Base-by-base conservation (phyloP, 2,797 vertebrate species). In the Synaphobranchus kaupii region DNA sequence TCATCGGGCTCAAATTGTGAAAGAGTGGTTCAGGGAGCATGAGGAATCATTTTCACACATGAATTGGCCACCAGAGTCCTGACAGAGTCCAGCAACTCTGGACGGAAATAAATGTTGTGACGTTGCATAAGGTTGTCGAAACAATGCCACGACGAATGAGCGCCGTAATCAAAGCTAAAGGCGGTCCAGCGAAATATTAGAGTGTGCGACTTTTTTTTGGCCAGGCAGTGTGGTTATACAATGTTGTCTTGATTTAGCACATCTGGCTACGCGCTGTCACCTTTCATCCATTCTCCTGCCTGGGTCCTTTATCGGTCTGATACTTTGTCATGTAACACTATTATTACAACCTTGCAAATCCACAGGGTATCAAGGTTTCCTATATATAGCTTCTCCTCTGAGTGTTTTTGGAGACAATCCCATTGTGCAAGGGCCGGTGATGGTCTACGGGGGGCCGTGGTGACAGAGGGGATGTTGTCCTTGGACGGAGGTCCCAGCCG, bases 301-400 rank as follows among this genome's bases (percentile, higher is more conserved):
- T 28, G 20, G n/a, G 13, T 12, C 25, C 81, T 52, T 56, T 34
- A 83, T 92, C 91, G 85, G 58, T 76, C 85, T 87, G 90, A 92
- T 94, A 90, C 73, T 93, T 94, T 93, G 91, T 90, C 71, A 63
- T 90, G 89, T 60, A 22, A 78, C 83, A 71, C 86, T 50, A 94
- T 94, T 95, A 92, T 94, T 93, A 58, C 34, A 84, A 87, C 78
- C 86, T 87, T 56, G 90, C 89, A 91, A 88, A 48, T 82, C 25
- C 80, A 58, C 66, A 84, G 54, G 68, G 5, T 85, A 60, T 84
- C 82, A 60, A 71, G 84, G 88, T 81, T 80, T 68, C 81, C 88
- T 89, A 88, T 88, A 87, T 88, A 87, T 90, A 91, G 82, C 52
- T 47, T 80, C 71, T 31, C 39, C 68, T 76, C 47, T 34, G 63